Evolutionary conservation across 2,888 invertebrate genomes (phyloP).

Genomic region (Cryptocephalus primarius): DNA sequence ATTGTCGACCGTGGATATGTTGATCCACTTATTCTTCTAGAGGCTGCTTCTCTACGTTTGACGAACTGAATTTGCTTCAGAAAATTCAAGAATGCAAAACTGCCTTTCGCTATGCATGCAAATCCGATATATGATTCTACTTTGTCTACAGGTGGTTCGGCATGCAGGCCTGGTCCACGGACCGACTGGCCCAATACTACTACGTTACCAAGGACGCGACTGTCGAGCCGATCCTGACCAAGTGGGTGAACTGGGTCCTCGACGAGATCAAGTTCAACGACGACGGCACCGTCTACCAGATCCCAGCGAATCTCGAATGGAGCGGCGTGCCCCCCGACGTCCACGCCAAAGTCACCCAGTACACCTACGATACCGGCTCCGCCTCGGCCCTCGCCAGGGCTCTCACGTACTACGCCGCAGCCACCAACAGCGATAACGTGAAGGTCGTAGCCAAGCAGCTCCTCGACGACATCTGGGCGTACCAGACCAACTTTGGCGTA

Average conservation of each 20-base stretch:
- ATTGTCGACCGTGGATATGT: no score
- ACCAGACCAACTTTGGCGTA: slow-evolving; percentile 14
- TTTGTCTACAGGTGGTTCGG: slow-evolving; percentile 13
- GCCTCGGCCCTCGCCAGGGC: slow-evolving; percentile 19
- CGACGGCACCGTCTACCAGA: not conserved
- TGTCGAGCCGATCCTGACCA: slow-evolving; percentile 7
- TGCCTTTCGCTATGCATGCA: no score
- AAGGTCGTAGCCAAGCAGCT: slow-evolving; percentile 15
- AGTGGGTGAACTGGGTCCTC: not conserved
- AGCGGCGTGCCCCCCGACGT: slow-evolving; percentile 14
- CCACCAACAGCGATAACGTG: slow-evolving; percentile 12
- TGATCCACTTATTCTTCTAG: no score
- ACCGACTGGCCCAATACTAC: slow-evolving; percentile 20
- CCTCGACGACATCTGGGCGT: slow-evolving; percentile 15
- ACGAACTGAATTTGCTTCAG: no score
- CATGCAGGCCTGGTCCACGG: slow-evolving; percentile 21
- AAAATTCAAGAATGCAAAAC: no score
- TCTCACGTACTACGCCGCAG: slow-evolving; percentile 18
- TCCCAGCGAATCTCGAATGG: slow-evolving; percentile 8
- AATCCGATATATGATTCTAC: no score
- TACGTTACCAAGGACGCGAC: slow-evolving; percentile 16
- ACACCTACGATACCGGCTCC: slow-evolving; percentile 17
- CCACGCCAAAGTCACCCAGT: slow-evolving; percentile 12
- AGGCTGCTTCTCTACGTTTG: no score
- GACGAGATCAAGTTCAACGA: not conserved